A percentile compares a stretch with the other conserved stretches of the same genome.
Conservation (phyloP, 2,888 invertebrate genomes). For the Dynastes tityus region DNA sequence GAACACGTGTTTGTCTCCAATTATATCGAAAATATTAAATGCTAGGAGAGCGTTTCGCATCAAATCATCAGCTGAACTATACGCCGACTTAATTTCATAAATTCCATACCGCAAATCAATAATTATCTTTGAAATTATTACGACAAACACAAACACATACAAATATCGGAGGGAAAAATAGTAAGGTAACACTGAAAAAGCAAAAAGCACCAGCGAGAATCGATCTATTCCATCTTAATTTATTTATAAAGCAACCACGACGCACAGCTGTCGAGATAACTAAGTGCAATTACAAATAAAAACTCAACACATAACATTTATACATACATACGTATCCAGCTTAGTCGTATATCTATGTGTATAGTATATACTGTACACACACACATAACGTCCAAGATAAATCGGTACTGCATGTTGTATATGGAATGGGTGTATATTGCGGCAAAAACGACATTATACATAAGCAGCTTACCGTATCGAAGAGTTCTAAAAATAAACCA, state of each 20-base stretch:
- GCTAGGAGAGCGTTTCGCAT: background rate
- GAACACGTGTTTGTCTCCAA: constrained; percentile 2
- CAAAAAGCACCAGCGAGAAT: constrained; percentile 13
- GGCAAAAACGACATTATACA: constrained; percentile 34
- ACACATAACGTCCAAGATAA: constrained; percentile 12
- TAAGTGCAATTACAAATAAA: constrained; percentile 46
- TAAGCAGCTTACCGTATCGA: constrained; percentile 35
- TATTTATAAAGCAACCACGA: constrained; percentile 38
- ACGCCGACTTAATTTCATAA: constrained; percentile 20
- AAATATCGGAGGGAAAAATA: background rate
- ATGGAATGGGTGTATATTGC: constrained; percentile 36
- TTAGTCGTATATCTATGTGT: constrained; percentile 7
- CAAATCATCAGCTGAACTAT: constrained; percentile 9
- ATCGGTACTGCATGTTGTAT: constrained; percentile 41
- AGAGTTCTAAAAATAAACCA: constrained; percentile 45
- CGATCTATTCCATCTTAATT: constrained; percentile 42
- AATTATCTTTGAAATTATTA: constrained; percentile 37
- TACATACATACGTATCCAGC: constrained; percentile 23
- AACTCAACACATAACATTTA: constrained; percentile 29
- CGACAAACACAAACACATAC: background rate
- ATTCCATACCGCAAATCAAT: constrained; percentile 6
- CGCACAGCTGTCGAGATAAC: constrained; percentile 38
- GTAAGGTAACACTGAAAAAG: background rate
- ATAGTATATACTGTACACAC: background rate
- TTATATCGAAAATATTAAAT: constrained; percentile 7